Conservation (phyloP, 2,797 vertebrate species). For the Phaenicophaeus curvirostris region DNA sequence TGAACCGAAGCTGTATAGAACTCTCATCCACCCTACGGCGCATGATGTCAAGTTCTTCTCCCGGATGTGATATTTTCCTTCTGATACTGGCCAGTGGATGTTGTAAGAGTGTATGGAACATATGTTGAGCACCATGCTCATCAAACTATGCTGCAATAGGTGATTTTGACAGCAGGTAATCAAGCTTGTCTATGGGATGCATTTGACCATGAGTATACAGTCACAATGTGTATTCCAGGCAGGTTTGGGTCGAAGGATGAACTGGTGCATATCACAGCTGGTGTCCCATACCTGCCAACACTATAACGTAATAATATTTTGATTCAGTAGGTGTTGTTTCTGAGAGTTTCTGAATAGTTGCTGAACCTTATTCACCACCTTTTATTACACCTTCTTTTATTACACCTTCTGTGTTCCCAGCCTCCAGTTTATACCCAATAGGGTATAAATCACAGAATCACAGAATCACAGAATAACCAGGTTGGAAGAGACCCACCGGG, state of each 20-base stretch:
- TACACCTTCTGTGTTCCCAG: neutral
- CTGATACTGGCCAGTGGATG: neutral
- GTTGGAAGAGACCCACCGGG: too few relatives aligned
- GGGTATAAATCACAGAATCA: too few relatives aligned
- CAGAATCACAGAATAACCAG: too few relatives aligned
- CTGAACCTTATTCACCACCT: neutral
- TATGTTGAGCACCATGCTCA: neutral
- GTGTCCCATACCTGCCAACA: neutral
- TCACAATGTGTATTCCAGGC: neutral
- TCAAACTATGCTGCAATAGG: neutral
- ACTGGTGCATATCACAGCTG: neutral
- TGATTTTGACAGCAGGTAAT: neutral
- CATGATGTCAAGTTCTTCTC: neutral
- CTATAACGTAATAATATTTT: neutral
- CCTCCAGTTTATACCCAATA: neutral
- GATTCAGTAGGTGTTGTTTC: neutral
- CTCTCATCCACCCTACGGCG: neutral
- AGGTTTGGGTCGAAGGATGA: neutral
- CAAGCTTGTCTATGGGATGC: neutral
- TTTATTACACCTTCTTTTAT: neutral
- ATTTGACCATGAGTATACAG: neutral
- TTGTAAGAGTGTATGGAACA: neutral
- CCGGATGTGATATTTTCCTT: neutral
- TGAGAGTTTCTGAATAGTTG: neutral
- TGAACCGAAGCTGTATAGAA: neutral